Evolutionary conservation across 2,113 vertebrate species (phyloP), one percentile per base, ranked within the genome.

Genomic region (Mesitornis unicolor): DNA sequence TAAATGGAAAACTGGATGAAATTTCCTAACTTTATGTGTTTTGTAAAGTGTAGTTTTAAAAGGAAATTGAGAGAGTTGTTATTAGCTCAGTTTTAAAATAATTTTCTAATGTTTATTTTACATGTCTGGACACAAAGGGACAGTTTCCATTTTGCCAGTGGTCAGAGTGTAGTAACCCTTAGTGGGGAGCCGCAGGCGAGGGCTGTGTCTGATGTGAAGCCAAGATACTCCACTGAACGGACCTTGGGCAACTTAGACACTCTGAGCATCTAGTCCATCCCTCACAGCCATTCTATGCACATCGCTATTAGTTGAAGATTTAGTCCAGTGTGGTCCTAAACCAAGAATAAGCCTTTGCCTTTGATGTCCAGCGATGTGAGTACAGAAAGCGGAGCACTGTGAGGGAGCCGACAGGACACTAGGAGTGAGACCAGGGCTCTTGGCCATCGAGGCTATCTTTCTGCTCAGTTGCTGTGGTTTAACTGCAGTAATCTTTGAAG

Each of bases 181-280:
- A 11, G 33, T 10, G n/a, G 20, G 42, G 45, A 79, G 36, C 31
- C 17, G 50, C 36, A 25, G n/a, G 63, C 1, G 20, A 61, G n/a
- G 33, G 63, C n/a, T 84, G 54, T 0, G 1, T 40, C 47, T 56
- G 24, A 24, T 51, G 31, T 26, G 54, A 69, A 86, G n/a, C 63
- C 45, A 43, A 33, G n/a, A 0, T 1, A 51, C 48, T 70, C 56
- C 31, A 7, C 18, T 8, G 22, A 70, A 45, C 0, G 0, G 45
- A 84, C 64, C 25, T 25, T 57, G 78, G 40, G 36, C 21, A 14
- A 8, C 5, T 29, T 25, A n/a, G 71, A 16, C 25, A 17, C 7
- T 7, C 24, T 56, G 33, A 54, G 59, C 25, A 35, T 54, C 54
- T 19, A 11, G 36, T 51, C 71, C 68, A 31, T 51, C 28, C 54